Evolutionary conservation across 64 coral and sea anemone genomes (phyloP), one percentile per base, ranked within the genome.

Genomic region (Platygyra sinensis): DNA sequence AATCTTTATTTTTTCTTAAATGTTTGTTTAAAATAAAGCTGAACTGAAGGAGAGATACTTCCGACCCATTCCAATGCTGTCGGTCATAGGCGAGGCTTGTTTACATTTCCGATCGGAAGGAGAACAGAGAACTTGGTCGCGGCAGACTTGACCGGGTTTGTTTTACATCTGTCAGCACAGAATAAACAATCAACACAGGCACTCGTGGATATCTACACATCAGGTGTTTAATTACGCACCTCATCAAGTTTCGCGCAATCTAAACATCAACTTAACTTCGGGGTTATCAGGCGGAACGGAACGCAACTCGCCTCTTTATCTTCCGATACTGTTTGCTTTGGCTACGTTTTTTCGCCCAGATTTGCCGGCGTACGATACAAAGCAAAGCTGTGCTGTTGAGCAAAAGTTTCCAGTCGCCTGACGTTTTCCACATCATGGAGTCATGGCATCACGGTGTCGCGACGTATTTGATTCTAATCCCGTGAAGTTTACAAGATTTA

Each of bases 221-320:
- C 19, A 30, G 60, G 80, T 83, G 80, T 83, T 61, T 10, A 63
- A 39, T 83, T 83, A 42, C 60, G 1, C 59, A 39, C 31, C 18
- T 83, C 80, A 83, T 83, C 32, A 39, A 24, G 80, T 83, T 83
- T 83, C 80, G 13, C 31, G 76, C 76, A 52, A 79, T 57, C 80
- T 65, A 39, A 39, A 69, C 65, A 69, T 67, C 64, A 69, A 69
- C 24, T 38, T 82, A 65, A 65, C 19, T 30, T 16, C 17, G 19
- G 49, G 11, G 76, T 79, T 54, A 79, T 55, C 24, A 16, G n/a
- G 49, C 22, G 25, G 8, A 69, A 69, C 22, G 22, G 4, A 11
- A 69, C 65, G 25, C 4, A 12, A n/a, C 22, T n/a, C 20, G 65
- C 65, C 10, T 79, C n/a, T 46, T 27, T 79, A 77, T 77, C 74